These are phyloP conservation scores for Chroicocephalus ridibundus DNA, from an alignment of 2,113 vertebrate species.

Conservation along the genomic window DNA sequence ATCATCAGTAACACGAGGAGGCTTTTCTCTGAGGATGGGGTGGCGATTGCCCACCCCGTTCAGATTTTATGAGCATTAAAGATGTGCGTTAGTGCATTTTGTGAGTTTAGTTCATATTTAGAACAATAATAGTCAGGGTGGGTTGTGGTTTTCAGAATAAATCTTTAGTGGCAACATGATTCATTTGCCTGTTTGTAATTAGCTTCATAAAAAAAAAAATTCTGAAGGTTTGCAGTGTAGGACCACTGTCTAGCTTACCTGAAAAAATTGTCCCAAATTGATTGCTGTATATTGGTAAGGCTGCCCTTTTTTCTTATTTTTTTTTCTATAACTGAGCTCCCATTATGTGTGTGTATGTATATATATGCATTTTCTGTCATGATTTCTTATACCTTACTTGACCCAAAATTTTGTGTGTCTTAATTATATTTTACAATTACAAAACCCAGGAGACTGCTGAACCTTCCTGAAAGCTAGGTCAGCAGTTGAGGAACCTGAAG, in stretches of 20 bases:
- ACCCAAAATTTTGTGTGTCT: background rate
- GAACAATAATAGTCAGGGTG: background rate
- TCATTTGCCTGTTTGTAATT: background rate
- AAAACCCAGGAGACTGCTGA: constrained; percentile 42
- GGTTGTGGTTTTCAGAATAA: background rate
- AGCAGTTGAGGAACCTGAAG: constrained; percentile 24
- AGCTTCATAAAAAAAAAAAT: background rate
- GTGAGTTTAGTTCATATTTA: background rate
- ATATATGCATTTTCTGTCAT: background rate
- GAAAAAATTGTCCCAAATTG: background rate
- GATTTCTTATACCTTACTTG: background rate
- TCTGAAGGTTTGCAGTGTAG: background rate
- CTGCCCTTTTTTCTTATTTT: background rate
- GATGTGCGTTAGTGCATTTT: background rate
- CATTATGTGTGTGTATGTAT: background rate
- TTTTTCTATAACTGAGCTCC: background rate
- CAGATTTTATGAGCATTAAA: background rate
- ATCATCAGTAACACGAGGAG: background rate
- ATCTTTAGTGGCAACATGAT: background rate
- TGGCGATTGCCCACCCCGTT: background rate
- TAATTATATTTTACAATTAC: constrained; percentile 60
- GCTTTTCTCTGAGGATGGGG: background rate
- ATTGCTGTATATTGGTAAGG: background rate
- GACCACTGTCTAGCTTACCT: background rate
- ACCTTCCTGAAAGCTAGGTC: constrained; percentile 11